Evolutionary conservation across 2,797 vertebrate genomes (phyloP).

Genomic region (Danio choprae): DNA sequence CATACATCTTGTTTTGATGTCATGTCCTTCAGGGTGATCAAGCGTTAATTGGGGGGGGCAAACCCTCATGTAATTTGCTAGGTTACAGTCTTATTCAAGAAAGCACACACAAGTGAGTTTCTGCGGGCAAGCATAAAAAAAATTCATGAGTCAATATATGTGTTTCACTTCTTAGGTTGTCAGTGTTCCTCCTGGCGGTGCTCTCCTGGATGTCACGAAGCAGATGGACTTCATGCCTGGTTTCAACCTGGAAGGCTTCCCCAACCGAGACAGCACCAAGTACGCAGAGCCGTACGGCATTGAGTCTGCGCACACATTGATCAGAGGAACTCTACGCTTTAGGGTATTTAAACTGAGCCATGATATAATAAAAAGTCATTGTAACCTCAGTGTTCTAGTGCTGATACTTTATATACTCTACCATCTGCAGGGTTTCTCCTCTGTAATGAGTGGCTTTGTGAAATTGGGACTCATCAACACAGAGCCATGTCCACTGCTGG

Average conservation of each 20-base stretch:
- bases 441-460: slow-evolving; percentile 86
- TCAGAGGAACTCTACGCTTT: slow-evolving; percentile 94
- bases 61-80: too few species aligned
- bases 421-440: slow-evolving; percentile 81
- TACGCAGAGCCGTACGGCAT: slow-evolving; percentile 90
- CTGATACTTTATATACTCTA: background rate
- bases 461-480: slow-evolving; percentile 90
- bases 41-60: too few species aligned
- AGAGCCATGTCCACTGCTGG: slow-evolving; percentile 80
- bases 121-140: too few species aligned
- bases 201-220: slow-evolving; percentile 83
- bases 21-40: too few species aligned
- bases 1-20: too few species aligned
- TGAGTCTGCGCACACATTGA: slow-evolving; percentile 85
- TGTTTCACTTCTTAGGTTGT: slow-evolving; percentile 77
- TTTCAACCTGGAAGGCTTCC: slow-evolving; percentile 93
- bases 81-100: too few species aligned
- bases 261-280: slow-evolving; percentile 94
- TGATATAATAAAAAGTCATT: background rate
- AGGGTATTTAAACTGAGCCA: slow-evolving; percentile 74
- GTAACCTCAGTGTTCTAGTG: background rate
- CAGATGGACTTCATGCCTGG: slow-evolving; percentile 92
- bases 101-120: too few species aligned
- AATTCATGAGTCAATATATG: too few species aligned
- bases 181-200: slow-evolving; percentile 83